Conservation (phyloP, 1,140 invertebrate species). For the Saccostrea glomerata region DNA sequence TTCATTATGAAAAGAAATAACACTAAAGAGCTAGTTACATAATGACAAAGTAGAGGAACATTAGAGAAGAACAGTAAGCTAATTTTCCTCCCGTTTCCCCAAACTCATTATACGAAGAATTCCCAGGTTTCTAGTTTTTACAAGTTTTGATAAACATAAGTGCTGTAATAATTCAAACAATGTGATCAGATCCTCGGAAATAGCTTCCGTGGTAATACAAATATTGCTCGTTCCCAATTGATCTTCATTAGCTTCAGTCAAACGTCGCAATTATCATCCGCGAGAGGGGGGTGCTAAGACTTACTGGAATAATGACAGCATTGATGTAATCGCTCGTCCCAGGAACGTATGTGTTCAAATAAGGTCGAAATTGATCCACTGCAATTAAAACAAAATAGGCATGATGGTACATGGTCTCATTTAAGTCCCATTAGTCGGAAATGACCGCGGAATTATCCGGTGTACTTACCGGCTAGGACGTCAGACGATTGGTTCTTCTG, state of each 20-base stretch:
- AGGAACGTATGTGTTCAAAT: constrained; percentile 60
- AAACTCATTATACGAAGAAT: background rate
- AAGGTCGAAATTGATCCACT: constrained; percentile 64
- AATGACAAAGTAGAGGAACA: background rate
- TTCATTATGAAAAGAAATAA: background rate
- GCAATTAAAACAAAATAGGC: constrained; percentile 30
- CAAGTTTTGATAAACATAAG: background rate
- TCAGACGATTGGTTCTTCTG: constrained; percentile 98
- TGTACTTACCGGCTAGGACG: constrained; percentile 93
- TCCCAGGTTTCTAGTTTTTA: background rate
- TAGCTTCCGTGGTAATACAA: background rate
- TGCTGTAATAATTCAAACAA: background rate
- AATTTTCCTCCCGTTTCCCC: background rate
- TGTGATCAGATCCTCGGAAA: background rate
- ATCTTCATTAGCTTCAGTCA: background rate
- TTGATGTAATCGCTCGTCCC: constrained; percentile 68
- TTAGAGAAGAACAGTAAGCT: background rate
- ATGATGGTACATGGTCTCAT: constrained; percentile 3
- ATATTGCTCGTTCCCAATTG: background rate
- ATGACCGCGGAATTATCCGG: background rate
- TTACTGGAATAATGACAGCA: constrained; percentile 64
- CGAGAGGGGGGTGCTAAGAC: background rate
- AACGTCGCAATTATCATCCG: background rate
- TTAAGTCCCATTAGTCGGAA: background rate
- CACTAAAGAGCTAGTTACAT: background rate